These are phyloP conservation scores for Nesidiocoris tenuis DNA, from an alignment of 2,888 invertebrate species.

Conservation along the genomic window DNA sequence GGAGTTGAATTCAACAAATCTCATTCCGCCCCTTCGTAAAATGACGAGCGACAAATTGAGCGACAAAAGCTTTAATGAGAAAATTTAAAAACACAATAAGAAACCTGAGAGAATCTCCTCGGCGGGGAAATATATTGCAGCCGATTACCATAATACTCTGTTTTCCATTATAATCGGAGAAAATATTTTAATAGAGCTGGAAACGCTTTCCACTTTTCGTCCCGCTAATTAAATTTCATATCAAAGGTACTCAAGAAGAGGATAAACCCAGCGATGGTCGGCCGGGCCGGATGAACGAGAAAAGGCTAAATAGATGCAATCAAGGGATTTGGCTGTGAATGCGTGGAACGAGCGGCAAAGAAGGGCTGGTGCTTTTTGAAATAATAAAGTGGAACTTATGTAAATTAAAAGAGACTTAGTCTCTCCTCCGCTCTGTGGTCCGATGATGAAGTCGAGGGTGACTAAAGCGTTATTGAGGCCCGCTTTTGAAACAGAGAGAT, in stretches of 20 bases:
- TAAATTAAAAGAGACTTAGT: slow-evolving; percentile 44
- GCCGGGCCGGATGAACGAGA: slow-evolving; percentile 6
- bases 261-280: slow-evolving; percentile 22
- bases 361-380: slow-evolving; percentile 42
- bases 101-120: slow-evolving; percentile 13
- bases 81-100: slow-evolving; percentile 19
- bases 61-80: background rate
- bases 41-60: background rate
- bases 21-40: too few relatives aligned
- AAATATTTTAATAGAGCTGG: slow-evolving; percentile 36
- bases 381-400: slow-evolving; percentile 47
- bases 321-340: slow-evolving; percentile 13
- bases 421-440: background rate
- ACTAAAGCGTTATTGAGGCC: background rate
- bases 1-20: too few relatives aligned
- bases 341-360: slow-evolving; percentile 6
- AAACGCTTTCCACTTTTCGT: slow-evolving; percentile 14
- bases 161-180: slow-evolving; percentile 38
- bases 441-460: slow-evolving; percentile 32
- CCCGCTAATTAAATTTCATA: slow-evolving; percentile 40
- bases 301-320: slow-evolving; percentile 41
- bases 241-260: slow-evolving; percentile 41
- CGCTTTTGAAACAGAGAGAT: background rate
- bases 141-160: slow-evolving; percentile 42
- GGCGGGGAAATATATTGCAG: slow-evolving; percentile 16